Evolutionary conservation across 2,888 invertebrate genomes (phyloP), one percentile per base, ranked within the genome.

Genomic region (Lutraria lutraria): DNA sequence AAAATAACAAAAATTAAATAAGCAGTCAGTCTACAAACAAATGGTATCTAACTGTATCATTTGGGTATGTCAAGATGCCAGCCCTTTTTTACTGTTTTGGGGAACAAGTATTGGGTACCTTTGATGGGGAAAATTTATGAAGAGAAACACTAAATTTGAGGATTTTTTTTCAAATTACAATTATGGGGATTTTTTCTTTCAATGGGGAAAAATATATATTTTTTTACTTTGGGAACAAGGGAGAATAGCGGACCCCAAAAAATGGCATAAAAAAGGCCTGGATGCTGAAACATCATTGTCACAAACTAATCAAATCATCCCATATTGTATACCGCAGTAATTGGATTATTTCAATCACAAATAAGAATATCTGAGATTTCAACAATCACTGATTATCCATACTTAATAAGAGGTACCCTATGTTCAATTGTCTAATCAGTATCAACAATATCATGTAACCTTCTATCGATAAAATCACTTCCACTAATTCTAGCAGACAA

Each of bases 371-470:
- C 83, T 68, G 63, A 83, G 72, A 83, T 21, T 72, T 16, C 31
- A 29, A 83, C 34, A 79, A 79, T 43, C 68, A 83, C 43, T 25
- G 43, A 25, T 83, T 52, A 68, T 79, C 43, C 31, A 83, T 31
- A 63, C 31, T 31, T 68, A 83, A 83, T 68, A 72, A 83, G 83
- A 83, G 83, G 83, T 83, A 83, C 83, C 83, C 83, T 83, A 43
- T 83, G 83, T 83, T 52, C 68, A 83, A 68, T 52, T 68, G 25
- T 52, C 34, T 10, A 34, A 25, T 34, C 68, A 83, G 52, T 53
- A 83, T 52, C 43, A 63, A 83, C 72, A 83, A 83, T 72, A n/a
- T 52, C 31, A 52, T 43, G 52, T 68, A 83, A 25, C 25, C 12
- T 25, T 68, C 63, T 68, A 68, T 68, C 63, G 25, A n/a, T 68